phyloP scores from a whole-genome alignment of 2,113 vertebrate species.

The Ageneiosus marmoratus region DNA sequence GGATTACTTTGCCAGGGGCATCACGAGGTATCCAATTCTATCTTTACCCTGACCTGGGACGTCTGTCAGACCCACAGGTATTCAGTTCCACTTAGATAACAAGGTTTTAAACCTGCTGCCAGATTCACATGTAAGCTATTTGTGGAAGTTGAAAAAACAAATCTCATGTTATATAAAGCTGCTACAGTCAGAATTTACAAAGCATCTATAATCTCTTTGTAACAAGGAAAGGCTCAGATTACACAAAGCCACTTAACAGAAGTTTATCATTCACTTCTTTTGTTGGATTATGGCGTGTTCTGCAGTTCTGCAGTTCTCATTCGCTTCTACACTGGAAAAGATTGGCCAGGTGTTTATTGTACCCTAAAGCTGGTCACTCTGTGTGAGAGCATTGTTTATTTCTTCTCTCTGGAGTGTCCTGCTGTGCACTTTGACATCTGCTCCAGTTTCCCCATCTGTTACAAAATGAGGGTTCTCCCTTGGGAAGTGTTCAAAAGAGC shows the following conservation, averaged over 20 bases:
- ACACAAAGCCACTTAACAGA: background rate
- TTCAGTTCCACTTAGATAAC: background rate
- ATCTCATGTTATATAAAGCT: background rate
- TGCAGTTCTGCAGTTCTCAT: background rate
- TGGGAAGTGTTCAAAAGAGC: background rate
- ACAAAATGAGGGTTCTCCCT: slow-evolving; percentile 6
- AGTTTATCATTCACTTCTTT: background rate
- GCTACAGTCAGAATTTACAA: background rate
- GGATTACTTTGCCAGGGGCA: slow-evolving; percentile 87
- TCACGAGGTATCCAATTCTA: slow-evolving; percentile 87
- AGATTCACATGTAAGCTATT: background rate
- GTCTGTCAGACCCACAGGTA: slow-evolving; percentile 90
- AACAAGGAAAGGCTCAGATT: background rate
- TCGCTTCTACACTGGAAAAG: background rate
- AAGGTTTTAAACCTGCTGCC: background rate
- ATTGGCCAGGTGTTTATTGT: slow-evolving; percentile 39
- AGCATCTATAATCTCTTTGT: background rate
- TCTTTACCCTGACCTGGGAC: slow-evolving; percentile 85
- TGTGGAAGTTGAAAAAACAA: background rate
- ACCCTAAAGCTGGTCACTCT: slow-evolving; percentile 30
- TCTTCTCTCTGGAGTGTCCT: slow-evolving; percentile 40
- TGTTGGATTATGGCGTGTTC: slow-evolving; percentile 1
- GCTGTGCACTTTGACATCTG: slow-evolving; percentile 51
- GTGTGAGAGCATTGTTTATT: slow-evolving; percentile 46
- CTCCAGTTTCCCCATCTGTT: slow-evolving; percentile 39